These are phyloP conservation scores for Boulengeromyrus knoepffleri DNA, from an alignment of 2,113 vertebrate species.

Conservation along the genomic window DNA sequence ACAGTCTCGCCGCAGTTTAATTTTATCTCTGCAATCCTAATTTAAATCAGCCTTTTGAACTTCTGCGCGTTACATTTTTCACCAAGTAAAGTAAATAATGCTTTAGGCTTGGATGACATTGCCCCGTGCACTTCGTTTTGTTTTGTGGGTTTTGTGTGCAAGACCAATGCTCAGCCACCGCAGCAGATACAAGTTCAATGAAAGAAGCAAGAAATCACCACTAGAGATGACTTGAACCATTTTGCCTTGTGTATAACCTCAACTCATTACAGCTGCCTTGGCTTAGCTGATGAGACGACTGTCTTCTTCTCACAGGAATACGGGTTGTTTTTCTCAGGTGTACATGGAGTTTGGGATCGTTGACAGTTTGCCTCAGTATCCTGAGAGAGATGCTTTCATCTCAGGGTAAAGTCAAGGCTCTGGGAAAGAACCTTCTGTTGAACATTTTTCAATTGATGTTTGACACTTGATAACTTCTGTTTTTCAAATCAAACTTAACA, in stretches of 20 bases:
- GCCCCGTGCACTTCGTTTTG: not conserved
- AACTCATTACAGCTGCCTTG: conserved; percentile 31
- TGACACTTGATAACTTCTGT: conserved; percentile 22
- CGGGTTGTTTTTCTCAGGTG: conserved; percentile 7
- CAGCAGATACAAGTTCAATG: not conserved
- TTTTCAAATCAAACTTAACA: not conserved
- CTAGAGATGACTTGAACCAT: not conserved
- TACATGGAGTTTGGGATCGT: conserved; percentile 20
- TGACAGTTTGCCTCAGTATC: conserved; percentile 15
- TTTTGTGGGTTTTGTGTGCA: not conserved
- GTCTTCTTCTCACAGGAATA: conserved; percentile 44
- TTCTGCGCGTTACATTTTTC: not conserved
- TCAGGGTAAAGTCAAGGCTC: conserved; percentile 18
- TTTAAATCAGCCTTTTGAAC: not conserved
- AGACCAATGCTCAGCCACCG: not conserved
- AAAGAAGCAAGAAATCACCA: not conserved
- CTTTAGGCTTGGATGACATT: not conserved
- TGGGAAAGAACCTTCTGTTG: conserved; percentile 30
- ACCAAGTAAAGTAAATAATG: not conserved
- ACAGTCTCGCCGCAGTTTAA: not conserved
- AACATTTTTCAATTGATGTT: conserved; percentile 38
- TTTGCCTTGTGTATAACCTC: conserved; percentile 26
- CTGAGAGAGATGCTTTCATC: conserved; percentile 8
- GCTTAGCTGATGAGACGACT: conserved; percentile 38
- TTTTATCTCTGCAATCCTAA: not conserved